Conservation (phyloP, 1,140 invertebrate species). For the Microplitis mediator region DNA sequence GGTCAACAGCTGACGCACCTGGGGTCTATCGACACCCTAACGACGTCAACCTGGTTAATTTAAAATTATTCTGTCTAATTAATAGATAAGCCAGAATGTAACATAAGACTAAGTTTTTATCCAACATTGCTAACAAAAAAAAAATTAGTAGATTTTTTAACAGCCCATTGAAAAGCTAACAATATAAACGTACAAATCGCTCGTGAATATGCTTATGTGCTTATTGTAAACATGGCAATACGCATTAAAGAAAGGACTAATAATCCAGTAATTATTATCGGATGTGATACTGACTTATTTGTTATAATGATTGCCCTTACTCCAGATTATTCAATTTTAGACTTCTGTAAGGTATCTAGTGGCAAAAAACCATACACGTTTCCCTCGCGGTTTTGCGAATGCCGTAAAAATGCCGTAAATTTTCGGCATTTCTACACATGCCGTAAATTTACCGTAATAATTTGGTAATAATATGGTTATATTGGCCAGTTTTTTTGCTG, state of each 20-base stretch:
- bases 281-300: conserved; percentile 31
- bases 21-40: no score
- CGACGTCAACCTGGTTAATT: no score
- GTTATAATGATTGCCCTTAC: conserved; percentile 14
- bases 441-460: no score
- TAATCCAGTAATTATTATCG: conserved; percentile 16
- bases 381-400: no score
- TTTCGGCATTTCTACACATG: no score
- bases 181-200: background rate
- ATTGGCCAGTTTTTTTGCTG: no score
- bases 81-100: no score
- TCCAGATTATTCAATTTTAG: background rate
- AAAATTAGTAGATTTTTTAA: conserved; percentile 20
- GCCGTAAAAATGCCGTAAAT: no score
- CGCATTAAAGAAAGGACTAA: background rate
- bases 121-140: conserved; percentile 17
- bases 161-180: background rate
- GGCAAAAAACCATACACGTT: background rate
- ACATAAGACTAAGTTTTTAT: conserved; percentile 16
- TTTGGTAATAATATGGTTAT: no score
- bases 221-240: conserved; percentile 12
- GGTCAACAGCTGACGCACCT: no score
- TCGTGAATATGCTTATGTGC: conserved; percentile 3
- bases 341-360: conserved; percentile 15
- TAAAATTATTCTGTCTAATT: no score